Conservation (phyloP, 2,888 invertebrate genomes). For the Ischnura elegans region DNA sequence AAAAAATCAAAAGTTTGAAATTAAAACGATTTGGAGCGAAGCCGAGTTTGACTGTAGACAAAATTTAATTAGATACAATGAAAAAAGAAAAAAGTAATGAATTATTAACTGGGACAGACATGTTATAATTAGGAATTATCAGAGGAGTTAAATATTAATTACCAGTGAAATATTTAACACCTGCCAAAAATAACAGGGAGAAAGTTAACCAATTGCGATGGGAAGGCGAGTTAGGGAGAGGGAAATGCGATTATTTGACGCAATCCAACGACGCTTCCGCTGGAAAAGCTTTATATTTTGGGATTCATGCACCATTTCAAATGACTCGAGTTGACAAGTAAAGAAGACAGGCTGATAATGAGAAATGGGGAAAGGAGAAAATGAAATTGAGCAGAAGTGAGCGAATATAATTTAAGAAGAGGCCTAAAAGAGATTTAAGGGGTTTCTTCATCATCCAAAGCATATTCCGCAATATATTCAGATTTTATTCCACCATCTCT, state of each 20-base stretch:
- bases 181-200: neutral
- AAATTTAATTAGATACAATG: neutral
- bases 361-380: neutral
- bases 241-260: neutral
- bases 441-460: too few species aligned
- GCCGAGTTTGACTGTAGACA: neutral
- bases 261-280: neutral
- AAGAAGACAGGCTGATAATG: constrained; percentile 9
- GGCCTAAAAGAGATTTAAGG: too few species aligned
- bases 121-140: neutral
- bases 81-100: neutral
- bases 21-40: neutral
- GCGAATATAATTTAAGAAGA: neutral
- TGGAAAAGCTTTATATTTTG: neutral
- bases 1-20: neutral
- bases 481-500: too few species aligned
- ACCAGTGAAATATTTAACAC: neutral
- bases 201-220: neutral
- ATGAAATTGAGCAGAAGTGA: neutral
- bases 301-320: neutral
- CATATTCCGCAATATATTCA: too few species aligned
- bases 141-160: neutral
- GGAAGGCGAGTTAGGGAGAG: neutral
- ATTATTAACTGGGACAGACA: neutral
- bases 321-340: neutral